Conservation (phyloP, 2,113 vertebrate genomes). For the Gobio gobio region DNA sequence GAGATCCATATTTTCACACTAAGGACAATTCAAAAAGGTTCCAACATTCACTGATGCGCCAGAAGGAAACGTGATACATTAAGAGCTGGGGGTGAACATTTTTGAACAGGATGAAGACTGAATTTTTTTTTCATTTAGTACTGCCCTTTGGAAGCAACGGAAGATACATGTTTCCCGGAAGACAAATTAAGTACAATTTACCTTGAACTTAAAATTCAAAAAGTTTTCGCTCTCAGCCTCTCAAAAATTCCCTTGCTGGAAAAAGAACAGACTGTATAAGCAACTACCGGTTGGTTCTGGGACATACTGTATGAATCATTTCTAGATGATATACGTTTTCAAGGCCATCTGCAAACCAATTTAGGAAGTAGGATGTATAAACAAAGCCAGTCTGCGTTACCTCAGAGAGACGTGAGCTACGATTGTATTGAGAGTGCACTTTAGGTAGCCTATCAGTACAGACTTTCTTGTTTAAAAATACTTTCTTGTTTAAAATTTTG, state of each 20-base stretch:
- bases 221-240: no score
- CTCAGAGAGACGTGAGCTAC: constrained; percentile 15
- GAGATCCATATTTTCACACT: no score
- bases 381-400: constrained; percentile 29
- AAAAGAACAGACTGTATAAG: background rate
- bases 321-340: constrained; percentile 19
- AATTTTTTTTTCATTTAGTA: no score
- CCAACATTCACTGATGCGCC: no score
- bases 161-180: no score
- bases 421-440: background rate
- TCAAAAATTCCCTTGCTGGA: background rate
- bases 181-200: no score
- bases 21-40: no score
- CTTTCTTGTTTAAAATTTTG: background rate
- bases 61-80: no score
- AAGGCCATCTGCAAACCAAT: constrained; percentile 1
- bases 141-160: no score
- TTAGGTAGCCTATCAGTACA: background rate
- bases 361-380: constrained; percentile 21
- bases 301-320: background rate
- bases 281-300: constrained; percentile 12
- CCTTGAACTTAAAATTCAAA: no score
- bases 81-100: no score
- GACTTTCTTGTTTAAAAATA: background rate
- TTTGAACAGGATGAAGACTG: no score